Conservation (phyloP, 2,113 vertebrate species). For the Serinus canaria region DNA sequence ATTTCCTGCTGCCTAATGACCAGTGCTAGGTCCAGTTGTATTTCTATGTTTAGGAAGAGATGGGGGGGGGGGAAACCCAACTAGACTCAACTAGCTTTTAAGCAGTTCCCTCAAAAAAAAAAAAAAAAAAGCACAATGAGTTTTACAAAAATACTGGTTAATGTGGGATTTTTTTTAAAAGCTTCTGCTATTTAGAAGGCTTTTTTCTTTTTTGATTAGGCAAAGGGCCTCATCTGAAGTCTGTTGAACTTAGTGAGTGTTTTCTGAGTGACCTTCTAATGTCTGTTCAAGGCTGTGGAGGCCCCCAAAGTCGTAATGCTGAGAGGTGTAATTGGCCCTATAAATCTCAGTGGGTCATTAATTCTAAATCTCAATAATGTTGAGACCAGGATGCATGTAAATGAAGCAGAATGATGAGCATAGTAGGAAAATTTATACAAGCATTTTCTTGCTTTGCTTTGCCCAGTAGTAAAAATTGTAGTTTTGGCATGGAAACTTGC, state of each 20-base stretch:
- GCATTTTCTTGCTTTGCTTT: background rate
- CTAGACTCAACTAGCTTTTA: background rate
- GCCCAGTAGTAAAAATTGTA: background rate
- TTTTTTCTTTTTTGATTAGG: background rate
- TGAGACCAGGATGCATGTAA: background rate
- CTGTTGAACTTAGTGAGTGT: background rate
- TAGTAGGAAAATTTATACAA: background rate
- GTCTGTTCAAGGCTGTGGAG: conserved; percentile 1
- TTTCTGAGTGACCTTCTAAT: conserved; percentile 19
- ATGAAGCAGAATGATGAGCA: background rate
- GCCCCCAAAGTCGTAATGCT: background rate
- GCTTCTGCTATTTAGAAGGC: background rate
- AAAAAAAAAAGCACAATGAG: background rate
- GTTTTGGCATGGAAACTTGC: background rate
- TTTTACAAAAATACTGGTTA: background rate
- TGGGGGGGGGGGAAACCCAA: background rate
- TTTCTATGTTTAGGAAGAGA: background rate
- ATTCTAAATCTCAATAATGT: conserved; percentile 34
- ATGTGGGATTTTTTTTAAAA: background rate
- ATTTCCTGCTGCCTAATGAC: background rate
- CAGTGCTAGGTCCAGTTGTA: background rate
- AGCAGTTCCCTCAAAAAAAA: background rate
- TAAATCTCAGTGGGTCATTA: conserved; percentile 47
- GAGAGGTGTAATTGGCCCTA: background rate
- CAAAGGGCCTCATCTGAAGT: background rate